A percentile compares a stretch with the other conserved stretches of the same genome.
Conservation (phyloP, 2,888 invertebrate species). For the Agrochola litura region DNA sequence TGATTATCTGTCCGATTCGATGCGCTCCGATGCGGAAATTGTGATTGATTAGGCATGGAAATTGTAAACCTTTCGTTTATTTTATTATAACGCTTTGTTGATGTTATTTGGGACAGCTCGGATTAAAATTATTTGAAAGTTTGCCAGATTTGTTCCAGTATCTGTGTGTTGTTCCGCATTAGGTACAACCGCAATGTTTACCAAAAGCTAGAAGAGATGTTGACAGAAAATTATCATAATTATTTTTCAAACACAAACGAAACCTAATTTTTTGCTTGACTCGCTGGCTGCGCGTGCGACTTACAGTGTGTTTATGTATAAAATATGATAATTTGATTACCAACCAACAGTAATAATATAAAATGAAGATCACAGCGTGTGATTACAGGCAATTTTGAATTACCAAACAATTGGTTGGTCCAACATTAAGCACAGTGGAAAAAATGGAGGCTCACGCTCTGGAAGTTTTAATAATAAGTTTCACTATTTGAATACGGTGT, state of each 20-base stretch:
- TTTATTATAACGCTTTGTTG: slow-evolving; percentile 25
- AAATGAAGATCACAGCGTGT: slow-evolving; percentile 73
- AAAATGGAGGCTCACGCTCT: slow-evolving; percentile 70
- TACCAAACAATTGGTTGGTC: slow-evolving; percentile 77
- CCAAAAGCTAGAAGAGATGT: slow-evolving; percentile 37
- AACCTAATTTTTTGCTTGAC: slow-evolving; percentile 64
- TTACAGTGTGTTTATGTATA: slow-evolving; percentile 71
- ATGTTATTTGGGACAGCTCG: slow-evolving; percentile 21
- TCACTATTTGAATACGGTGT: slow-evolving; percentile 37
- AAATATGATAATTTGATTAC: slow-evolving; percentile 83
- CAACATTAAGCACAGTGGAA: slow-evolving; percentile 70
- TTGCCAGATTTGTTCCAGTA: slow-evolving; percentile 27
- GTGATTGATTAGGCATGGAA: slow-evolving; percentile 53
- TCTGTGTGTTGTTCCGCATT: slow-evolving; percentile 25
- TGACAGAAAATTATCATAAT: slow-evolving; percentile 63
- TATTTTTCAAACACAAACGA: slow-evolving; percentile 51
- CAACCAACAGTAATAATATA: slow-evolving; percentile 75
- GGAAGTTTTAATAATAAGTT: slow-evolving; percentile 57
- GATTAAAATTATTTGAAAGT: slow-evolving; percentile 45
- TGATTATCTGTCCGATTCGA: slow-evolving; percentile 44
- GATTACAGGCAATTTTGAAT: slow-evolving; percentile 81
- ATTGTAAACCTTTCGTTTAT: slow-evolving; percentile 32
- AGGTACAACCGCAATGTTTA: slow-evolving; percentile 20
- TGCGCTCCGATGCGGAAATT: slow-evolving; percentile 42
- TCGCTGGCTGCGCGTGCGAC: slow-evolving; percentile 61